Percentiles rank a stretch among this genome's conserved stretches.
phyloP scores from a whole-genome alignment of 2,797 vertebrate species.

The Sphaeramia orbicularis region DNA sequence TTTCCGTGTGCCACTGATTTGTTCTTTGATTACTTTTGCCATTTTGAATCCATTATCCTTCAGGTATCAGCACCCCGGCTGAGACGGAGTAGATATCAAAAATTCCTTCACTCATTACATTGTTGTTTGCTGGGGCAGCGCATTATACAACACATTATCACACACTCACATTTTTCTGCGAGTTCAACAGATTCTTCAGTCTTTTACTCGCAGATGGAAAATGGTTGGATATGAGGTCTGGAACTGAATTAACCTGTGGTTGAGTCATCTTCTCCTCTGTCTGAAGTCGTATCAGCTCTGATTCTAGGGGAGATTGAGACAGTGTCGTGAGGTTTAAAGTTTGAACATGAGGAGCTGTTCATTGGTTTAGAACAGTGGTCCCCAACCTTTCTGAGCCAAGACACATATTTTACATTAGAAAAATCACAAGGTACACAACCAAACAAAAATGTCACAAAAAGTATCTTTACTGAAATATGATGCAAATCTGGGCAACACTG shows the following conservation, averaged over 20 bases:
- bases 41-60: slow-evolving; percentile 54
- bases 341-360: slow-evolving; percentile 31
- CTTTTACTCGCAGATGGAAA: slow-evolving; percentile 21
- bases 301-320: not conserved
- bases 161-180: slow-evolving; percentile 21
- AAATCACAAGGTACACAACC: too few relatives aligned
- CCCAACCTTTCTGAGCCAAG: too few relatives aligned
- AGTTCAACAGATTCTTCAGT: slow-evolving; percentile 18
- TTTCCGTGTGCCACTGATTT: slow-evolving; percentile 35
- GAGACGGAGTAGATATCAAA: slow-evolving; percentile 47
- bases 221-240: slow-evolving; percentile 31
- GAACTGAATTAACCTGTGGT: slow-evolving; percentile 9
- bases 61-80: slow-evolving; percentile 29
- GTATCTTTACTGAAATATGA: too few relatives aligned
- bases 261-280: slow-evolving; percentile 4
- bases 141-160: slow-evolving; percentile 41
- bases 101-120: slow-evolving; percentile 37
- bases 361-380: slow-evolving; percentile 59
- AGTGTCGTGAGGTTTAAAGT: slow-evolving; percentile 23
- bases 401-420: too few relatives aligned
- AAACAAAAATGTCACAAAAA: too few relatives aligned
- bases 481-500: too few relatives aligned
- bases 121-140: slow-evolving; percentile 26
- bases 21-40: slow-evolving; percentile 51
- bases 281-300: slow-evolving; percentile 10